These are phyloP conservation scores for Nephrotoma appendiculata DNA, from an alignment of 2,888 invertebrate genomes.

Conservation along the genomic window DNA sequence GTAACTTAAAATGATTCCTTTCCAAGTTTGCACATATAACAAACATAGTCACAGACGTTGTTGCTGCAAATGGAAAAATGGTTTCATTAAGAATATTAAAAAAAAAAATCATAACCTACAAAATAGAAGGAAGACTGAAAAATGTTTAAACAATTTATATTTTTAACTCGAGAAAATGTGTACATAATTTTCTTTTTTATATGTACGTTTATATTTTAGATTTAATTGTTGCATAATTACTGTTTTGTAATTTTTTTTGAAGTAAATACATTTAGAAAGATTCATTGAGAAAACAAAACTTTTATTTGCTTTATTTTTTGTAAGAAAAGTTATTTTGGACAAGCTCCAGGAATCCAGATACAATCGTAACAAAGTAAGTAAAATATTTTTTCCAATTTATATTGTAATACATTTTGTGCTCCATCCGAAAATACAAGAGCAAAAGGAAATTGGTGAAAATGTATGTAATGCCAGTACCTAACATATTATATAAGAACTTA, in stretches of 20 bases:
- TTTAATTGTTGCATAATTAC: background rate
- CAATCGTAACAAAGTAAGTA: background rate
- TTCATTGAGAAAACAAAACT: background rate
- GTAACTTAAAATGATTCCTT: background rate
- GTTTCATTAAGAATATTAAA: background rate
- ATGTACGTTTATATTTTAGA: background rate
- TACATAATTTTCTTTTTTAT: background rate
- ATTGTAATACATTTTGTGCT: background rate
- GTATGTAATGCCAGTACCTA: background rate
- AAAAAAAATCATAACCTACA: background rate
- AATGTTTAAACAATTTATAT: background rate
- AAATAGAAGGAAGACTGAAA: background rate
- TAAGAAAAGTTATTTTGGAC: background rate
- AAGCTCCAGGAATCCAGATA: background rate
- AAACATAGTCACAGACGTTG: background rate
- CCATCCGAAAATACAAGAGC: background rate
- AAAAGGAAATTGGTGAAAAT: background rate
- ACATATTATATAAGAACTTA: background rate
- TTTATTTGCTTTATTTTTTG: background rate
- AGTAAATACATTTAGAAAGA: background rate
- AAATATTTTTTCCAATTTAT: background rate
- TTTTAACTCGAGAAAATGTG: background rate
- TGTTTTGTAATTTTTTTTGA: background rate
- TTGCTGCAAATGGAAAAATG: background rate
- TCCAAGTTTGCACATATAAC: too few species aligned